phyloP scores from a whole-genome alignment of 2,797 vertebrate species.

The Acanthopagrus latus region DNA sequence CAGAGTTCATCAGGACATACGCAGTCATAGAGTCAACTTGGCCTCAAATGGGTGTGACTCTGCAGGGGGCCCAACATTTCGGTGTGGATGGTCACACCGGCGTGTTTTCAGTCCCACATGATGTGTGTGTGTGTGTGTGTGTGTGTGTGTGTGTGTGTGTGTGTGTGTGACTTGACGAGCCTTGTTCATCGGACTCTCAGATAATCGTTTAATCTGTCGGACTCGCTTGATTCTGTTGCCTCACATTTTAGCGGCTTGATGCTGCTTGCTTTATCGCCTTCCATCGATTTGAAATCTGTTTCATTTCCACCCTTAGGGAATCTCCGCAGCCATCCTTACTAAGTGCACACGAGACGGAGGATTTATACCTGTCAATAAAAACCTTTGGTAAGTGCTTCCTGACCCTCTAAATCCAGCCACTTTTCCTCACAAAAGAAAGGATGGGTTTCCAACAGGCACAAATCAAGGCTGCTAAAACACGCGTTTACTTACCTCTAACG shows the following conservation, averaged over 20 bases:
- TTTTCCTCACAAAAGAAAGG: constrained; percentile 81
- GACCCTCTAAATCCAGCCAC: constrained; percentile 87
- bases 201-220: constrained; percentile 70
- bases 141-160: constrained; percentile 15
- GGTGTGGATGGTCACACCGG: constrained; percentile 1
- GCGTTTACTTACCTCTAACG: constrained; percentile 85
- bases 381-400: constrained; percentile 88
- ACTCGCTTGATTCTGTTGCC: constrained; percentile 70
- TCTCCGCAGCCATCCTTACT: constrained; percentile 84
- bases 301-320: constrained; percentile 85
- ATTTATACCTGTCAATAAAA: constrained; percentile 89
- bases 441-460: constrained; percentile 86
- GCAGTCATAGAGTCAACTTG: neutral
- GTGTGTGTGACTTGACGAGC: constrained; percentile 29
- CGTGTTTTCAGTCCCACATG: constrained; percentile 35
- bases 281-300: constrained; percentile 85
- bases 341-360: constrained; percentile 84
- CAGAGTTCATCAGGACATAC: constrained; percentile 24
- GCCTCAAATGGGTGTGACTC: constrained; percentile 5
- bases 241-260: constrained; percentile 73
- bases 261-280: constrained; percentile 76
- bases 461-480: constrained; percentile 88
- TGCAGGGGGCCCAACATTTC: neutral
- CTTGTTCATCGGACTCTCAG: constrained; percentile 51
- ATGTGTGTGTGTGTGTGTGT: constrained; percentile 17